Base-by-base conservation (phyloP, 2,113 vertebrate genomes). In the Perca schrenkii region DNA sequence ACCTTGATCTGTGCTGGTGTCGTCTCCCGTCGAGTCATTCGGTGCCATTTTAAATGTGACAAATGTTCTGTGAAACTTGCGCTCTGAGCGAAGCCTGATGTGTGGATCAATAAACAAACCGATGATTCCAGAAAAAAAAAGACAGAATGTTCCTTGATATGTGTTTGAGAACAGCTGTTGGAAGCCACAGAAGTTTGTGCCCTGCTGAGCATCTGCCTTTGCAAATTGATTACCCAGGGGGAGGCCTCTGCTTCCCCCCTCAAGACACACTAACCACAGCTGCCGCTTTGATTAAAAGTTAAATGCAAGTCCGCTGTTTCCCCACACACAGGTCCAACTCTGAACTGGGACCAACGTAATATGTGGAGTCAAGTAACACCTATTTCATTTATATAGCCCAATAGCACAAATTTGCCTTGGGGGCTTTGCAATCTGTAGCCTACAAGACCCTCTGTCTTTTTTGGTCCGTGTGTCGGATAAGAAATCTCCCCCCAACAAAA, bases 151-250 rank as follows among this genome's bases (percentile, higher is more conserved):
- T 88, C 76, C 79, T 79, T 74, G 86, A 89, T 86, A 80, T 82
- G 74, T 88, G 73, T 86, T 75, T 75, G 82, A 49, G 63, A 92
- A 80, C 93, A 94, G 91, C 88, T 94, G 94, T 63, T 90, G 75
- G 15, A 72, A 83, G 77, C 87, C 85, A 84, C 80, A 83, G 85
- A 88, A 66, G 86, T 88, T 82, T 86, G 75, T n/a, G 60, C 83
- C 87, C 88, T 75, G 65, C 86, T 56, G 91, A 91, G 92, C 92
- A 93, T 92, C 92, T 94, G 93, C 79, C 84, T 87, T 78, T 87
- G 89, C 89, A 94, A 94, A 92, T 79, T 93, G 90, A 95, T 94
- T 94, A 94, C 92, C 92, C 91, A 82, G 83, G 93, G 89, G 93
- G 89, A 81, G 65, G 67, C 66, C 86, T 77, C 74, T 22, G 74